Evolutionary conservation across 2,888 invertebrate genomes (phyloP), one percentile per base, ranked within the genome.

Genomic region (Tanytarsus gracilentus): DNA sequence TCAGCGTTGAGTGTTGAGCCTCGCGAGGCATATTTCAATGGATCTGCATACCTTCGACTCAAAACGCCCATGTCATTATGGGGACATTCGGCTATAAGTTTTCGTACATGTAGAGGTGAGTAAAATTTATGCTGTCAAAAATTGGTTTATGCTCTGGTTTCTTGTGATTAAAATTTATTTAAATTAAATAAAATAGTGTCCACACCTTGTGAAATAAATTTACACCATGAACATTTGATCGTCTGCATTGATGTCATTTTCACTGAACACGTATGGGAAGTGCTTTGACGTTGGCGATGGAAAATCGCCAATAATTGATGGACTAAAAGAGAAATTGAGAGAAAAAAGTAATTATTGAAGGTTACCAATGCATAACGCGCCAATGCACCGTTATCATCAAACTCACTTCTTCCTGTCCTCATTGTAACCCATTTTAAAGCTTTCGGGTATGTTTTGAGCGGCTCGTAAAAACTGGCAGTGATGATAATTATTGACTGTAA

Each of bases 11-110:
- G 48, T 61, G 79, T 81, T 56, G 79, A 80, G 66, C 77, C 82
- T 61, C 82, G 86, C 61, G 90, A 90, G 75, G 89, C 87, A 49
- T 90, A 86, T 73, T 88, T 90, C 75, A 88, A 90, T 75, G 86
- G 87, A 66, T 84, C 85, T 67, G 82, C 88, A 18, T 87, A 84
- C 71, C 78, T 89, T 65, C 79, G 84, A 69, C 78, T 90, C 65
- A 75, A 80, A 64, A 80, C 82, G 63, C 85, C 86, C 61, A 80
- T 89, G 70, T 85, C 86, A 62, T 80, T 89, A 67, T 85, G 85
- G 72, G 82, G 84, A 69, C 86, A 88, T 68, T 86, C 86, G 63
- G 89, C 89, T 25, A 79, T 90, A 66, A 88, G 87, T 74, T 89
- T 88, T 73, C 78, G 87, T 66, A 86, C 87, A 5, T 91, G 90